phyloP scores from a whole-genome alignment of 2,797 vertebrate genomes.

The Crenuchus spilurus region DNA sequence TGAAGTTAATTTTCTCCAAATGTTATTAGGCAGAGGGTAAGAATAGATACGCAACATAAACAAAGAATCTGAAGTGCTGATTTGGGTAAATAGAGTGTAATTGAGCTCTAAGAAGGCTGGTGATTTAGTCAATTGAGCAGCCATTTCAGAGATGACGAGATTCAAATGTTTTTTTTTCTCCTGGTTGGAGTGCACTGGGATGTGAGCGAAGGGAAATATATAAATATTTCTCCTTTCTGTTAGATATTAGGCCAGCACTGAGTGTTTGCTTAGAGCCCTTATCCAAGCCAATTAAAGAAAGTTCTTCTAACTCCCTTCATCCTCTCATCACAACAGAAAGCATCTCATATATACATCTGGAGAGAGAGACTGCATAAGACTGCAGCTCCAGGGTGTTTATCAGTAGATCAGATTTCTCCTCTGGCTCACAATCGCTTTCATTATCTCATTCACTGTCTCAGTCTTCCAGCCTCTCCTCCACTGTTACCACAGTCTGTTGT shows the following conservation, averaged over 20 bases:
- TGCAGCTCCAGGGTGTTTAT: conserved; percentile 66
- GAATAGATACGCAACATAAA: conserved; percentile 63
- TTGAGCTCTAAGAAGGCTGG: conserved; percentile 70
- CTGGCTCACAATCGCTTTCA: conserved; percentile 34
- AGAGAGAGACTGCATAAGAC: conserved; percentile 36
- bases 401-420: conserved; percentile 62
- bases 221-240: conserved; percentile 13
- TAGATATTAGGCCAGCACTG: conserved; percentile 30
- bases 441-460: conserved; percentile 30
- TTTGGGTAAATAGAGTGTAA: conserved; percentile 68
- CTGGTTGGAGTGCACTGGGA: conserved; percentile 44
- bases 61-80: conserved; percentile 55
- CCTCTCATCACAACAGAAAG: conserved; percentile 57
- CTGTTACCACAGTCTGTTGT: neutral
- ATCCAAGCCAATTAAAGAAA: conserved; percentile 63
- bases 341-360: conserved; percentile 61
- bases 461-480: conserved; percentile 23
- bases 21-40: conserved; percentile 53
- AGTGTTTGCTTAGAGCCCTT: conserved; percentile 61
- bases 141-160: conserved; percentile 45
- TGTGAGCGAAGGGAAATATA: conserved; percentile 18
- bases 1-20: conserved; percentile 35
- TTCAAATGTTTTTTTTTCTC: conserved; percentile 44
- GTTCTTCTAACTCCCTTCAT: conserved; percentile 61
- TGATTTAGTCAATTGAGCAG: conserved; percentile 56